Conservation (phyloP, 2,888 invertebrate genomes). For the Arenicola marina region DNA sequence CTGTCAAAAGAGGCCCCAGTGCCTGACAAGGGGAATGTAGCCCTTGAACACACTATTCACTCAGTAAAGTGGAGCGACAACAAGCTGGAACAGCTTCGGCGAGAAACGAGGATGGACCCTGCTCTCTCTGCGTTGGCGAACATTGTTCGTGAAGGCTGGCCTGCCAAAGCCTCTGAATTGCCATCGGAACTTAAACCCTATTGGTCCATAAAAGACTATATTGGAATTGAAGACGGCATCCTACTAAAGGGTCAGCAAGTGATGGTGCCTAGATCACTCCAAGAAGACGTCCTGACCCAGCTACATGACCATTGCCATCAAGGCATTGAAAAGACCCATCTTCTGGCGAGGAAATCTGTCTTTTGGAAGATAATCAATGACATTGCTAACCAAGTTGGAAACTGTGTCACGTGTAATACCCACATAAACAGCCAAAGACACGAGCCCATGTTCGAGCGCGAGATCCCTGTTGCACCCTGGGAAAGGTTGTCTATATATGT, state of each 20-base stretch:
- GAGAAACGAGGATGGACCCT: constrained; percentile 8
- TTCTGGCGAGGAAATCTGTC: constrained; percentile 15
- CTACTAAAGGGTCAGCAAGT: constrained; percentile 23
- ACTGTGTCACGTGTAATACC: constrained; percentile 15
- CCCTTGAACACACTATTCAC: constrained; percentile 17
- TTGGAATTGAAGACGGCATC: constrained; percentile 21
- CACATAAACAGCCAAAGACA: constrained; percentile 9
- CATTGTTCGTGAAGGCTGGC: too few relatives aligned
- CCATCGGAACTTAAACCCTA: too few relatives aligned
- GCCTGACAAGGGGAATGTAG: too few relatives aligned
- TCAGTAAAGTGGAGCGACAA: constrained; percentile 7
- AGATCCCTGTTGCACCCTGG: constrained; percentile 19
- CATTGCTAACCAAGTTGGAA: constrained; percentile 12
- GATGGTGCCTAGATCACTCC: constrained; percentile 12
- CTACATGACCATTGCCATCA: constrained; percentile 14
- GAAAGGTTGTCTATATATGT: too few relatives aligned
- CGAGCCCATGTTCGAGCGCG: constrained; percentile 11
- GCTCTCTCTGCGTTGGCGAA: too few relatives aligned
- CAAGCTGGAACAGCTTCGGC: constrained; percentile 4
- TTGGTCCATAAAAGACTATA: too few relatives aligned
- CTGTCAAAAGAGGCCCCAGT: too few relatives aligned
- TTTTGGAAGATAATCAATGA: constrained; percentile 27
- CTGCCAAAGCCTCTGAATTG: too few relatives aligned
- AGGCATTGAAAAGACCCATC: constrained; percentile 18
- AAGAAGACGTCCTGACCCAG: constrained; percentile 13